Evolutionary conservation across 64 coral and sea anemone genomes (phyloP).

Genomic region (Pocillopora damicornis): DNA sequence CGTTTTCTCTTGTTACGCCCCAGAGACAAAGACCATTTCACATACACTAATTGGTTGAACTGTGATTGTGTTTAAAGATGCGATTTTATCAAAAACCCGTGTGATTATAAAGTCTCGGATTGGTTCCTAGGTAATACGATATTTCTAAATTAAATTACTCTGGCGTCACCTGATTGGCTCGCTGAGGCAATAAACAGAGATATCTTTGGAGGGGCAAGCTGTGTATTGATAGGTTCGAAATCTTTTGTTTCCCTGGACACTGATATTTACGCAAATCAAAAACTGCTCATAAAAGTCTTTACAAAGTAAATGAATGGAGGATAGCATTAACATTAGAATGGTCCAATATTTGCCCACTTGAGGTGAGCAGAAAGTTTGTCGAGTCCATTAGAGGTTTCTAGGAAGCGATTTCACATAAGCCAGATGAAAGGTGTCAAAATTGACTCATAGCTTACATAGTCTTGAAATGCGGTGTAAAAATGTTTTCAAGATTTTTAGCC

Average conservation of each 20-base stretch:
- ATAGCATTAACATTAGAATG: slow-evolving; percentile 29
- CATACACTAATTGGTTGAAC: slow-evolving; percentile 85
- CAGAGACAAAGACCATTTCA: slow-evolving; percentile 82
- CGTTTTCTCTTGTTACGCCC: slow-evolving; percentile 77
- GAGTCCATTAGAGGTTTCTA: slow-evolving; percentile 16
- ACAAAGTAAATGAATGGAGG: slow-evolving; percentile 23
- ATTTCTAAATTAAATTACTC: slow-evolving; percentile 65
- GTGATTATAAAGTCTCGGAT: slow-evolving; percentile 62
- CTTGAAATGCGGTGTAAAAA: slow-evolving; percentile 21
- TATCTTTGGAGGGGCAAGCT: slow-evolving; percentile 37
- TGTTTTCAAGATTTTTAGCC: slow-evolving; percentile 18
- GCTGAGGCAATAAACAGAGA: slow-evolving; percentile 29
- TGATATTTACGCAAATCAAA: slow-evolving; percentile 12
- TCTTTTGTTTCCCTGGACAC: slow-evolving; percentile 20
- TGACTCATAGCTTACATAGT: slow-evolving; percentile 33
- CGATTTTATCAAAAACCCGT: slow-evolving; percentile 89
- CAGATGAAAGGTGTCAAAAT: slow-evolving; percentile 39
- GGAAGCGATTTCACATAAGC: slow-evolving; percentile 32
- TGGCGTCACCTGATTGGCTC: slow-evolving; percentile 53
- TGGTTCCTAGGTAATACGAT: slow-evolving; percentile 77
- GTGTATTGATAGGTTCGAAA: slow-evolving; percentile 16
- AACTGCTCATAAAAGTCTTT: neutral
- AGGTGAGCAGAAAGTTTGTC: slow-evolving; percentile 15
- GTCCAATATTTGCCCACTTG: slow-evolving; percentile 35
- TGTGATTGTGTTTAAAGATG: slow-evolving; percentile 75